Conservation (phyloP, 2,113 vertebrate species). For the Ceratotherium simum region DNA sequence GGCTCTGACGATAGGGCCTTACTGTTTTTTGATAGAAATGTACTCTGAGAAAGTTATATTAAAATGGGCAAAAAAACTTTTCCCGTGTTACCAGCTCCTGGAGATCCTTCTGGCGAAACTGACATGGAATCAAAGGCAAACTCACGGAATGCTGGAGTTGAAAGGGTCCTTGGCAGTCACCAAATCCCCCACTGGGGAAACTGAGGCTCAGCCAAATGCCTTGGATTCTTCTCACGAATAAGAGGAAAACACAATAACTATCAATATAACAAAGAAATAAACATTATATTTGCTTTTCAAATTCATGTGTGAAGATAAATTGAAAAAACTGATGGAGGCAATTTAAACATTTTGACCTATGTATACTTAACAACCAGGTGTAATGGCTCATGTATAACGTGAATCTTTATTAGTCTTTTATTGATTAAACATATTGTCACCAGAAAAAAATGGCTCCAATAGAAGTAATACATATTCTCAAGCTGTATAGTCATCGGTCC, state of each 20-base stretch:
- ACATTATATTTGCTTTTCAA: neutral
- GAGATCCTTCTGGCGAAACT: constrained; percentile 37
- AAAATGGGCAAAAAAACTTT: constrained; percentile 65
- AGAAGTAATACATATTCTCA: neutral
- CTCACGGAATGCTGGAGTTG: neutral
- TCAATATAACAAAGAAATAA: neutral
- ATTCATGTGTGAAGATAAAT: neutral
- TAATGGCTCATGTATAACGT: neutral
- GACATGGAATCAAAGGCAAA: constrained; percentile 16
- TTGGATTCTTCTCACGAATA: neutral
- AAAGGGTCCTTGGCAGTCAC: neutral
- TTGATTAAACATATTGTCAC: neutral
- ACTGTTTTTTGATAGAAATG: constrained; percentile 78
- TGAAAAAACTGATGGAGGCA: neutral
- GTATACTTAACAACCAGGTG: neutral
- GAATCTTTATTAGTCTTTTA: neutral
- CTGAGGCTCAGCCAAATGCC: neutral
- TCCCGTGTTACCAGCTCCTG: constrained; percentile 35
- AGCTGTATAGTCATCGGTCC: neutral
- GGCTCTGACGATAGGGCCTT: constrained; percentile 77
- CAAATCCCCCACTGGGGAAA: neutral
- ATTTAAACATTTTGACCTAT: constrained; percentile 18
- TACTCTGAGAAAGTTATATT: constrained; percentile 74
- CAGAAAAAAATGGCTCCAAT: neutral
- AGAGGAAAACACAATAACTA: neutral